A percentile compares a stretch with the other conserved stretches of the same genome.
Evolutionary conservation across 1,140 invertebrate genomes (phyloP).

Genomic region (Telenomus remus): DNA sequence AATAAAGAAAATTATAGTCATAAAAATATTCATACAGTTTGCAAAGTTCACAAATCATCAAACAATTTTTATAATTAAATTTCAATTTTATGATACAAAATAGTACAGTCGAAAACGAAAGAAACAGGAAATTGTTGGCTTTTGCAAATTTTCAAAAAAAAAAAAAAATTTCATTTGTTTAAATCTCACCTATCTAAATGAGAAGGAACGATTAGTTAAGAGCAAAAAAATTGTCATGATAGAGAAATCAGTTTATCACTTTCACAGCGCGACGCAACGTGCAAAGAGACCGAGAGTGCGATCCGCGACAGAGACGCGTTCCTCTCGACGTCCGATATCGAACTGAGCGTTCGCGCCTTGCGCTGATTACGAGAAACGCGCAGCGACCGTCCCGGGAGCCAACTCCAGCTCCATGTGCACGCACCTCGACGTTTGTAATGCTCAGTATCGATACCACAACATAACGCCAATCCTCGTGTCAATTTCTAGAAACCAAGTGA

Average conservation of each 20-base stretch:
- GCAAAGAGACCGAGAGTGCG: constrained; percentile 22
- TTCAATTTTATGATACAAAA: too few species aligned
- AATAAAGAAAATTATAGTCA: too few species aligned
- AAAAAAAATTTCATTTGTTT: too few species aligned
- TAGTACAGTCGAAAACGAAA: too few species aligned
- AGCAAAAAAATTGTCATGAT: too few species aligned
- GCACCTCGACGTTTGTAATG: constrained; percentile 47
- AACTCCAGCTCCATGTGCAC: constrained; percentile 48
- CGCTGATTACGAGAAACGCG: constrained; percentile 60
- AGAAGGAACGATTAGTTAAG: too few species aligned
- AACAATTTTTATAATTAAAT: too few species aligned
- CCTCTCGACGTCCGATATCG: constrained; percentile 55
- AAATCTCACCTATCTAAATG: too few species aligned
- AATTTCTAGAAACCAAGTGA: background rate
- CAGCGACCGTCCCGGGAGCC: constrained; percentile 57
- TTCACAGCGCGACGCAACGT: constrained; percentile 25
- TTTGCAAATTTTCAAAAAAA: too few species aligned
- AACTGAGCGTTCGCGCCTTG: constrained; percentile 56
- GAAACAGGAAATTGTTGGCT: too few species aligned
- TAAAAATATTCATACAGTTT: too few species aligned
- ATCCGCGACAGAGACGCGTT: constrained; percentile 43
- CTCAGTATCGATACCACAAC: constrained; percentile 49
- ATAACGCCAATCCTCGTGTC: constrained; percentile 30
- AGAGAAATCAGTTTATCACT: background rate
- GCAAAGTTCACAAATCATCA: too few species aligned